Evolutionary conservation across 2,888 invertebrate genomes (phyloP).

Genomic region (Agrochola circellaris): DNA sequence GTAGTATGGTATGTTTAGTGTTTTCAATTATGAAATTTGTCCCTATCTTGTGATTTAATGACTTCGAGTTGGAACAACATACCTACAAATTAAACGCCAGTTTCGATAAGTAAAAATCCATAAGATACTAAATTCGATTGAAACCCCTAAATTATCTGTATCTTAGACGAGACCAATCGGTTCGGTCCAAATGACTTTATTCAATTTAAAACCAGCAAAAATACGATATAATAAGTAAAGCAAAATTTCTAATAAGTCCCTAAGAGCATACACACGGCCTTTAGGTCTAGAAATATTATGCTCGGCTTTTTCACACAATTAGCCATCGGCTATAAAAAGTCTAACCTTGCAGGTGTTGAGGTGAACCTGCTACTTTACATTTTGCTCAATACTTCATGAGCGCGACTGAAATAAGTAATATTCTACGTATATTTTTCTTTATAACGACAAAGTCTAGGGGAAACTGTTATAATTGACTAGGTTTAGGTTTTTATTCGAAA

Average conservation of each 20-base stretch:
- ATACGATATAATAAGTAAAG: neutral
- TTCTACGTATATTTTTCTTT: conserved; percentile 8
- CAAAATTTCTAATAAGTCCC: conserved; percentile 13
- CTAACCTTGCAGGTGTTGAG: conserved; percentile 16
- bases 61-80: neutral
- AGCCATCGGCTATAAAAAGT: conserved; percentile 30
- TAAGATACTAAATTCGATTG: neutral
- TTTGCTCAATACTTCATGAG: conserved; percentile 36
- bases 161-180: too few species aligned
- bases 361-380: conserved; percentile 31
- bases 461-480: neutral
- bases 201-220: neutral
- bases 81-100: too few species aligned
- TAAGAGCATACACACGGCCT: conserved; percentile 3
- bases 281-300: conserved; percentile 40
- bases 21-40: neutral
- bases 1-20: neutral
- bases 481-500: neutral
- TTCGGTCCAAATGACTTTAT: neutral
- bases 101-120: neutral
- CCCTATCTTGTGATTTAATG: neutral
- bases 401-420: conserved; percentile 24
- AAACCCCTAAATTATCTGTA: neutral
- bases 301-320: conserved; percentile 32
- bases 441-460: neutral